These are phyloP conservation scores for Tricholauxania praeusta DNA, from an alignment of 2,888 invertebrate species.

Conservation along the genomic window DNA sequence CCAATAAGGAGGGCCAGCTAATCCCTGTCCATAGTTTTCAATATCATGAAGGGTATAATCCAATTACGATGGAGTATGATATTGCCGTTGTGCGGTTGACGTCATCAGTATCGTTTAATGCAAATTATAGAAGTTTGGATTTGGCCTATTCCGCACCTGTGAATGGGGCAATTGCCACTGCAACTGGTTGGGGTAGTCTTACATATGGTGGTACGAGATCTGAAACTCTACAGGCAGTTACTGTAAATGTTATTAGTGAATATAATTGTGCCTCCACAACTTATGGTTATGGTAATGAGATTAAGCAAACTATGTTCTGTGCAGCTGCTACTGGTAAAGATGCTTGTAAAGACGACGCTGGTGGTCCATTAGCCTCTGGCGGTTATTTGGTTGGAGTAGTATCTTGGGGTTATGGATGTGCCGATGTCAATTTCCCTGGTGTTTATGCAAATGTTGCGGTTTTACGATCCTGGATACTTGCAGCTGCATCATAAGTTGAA, in stretches of 20 bases:
- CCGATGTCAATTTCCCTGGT: constrained; percentile 58
- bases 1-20: constrained; percentile 54
- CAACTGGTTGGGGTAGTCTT: constrained; percentile 52
- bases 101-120: constrained; percentile 65
- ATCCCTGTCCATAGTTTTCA: constrained; percentile 49
- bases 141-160: constrained; percentile 60
- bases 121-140: constrained; percentile 65
- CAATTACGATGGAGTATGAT: constrained; percentile 70
- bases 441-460: constrained; percentile 60
- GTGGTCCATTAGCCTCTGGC: constrained; percentile 62
- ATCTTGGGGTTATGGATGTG: constrained; percentile 66
- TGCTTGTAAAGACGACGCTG: constrained; percentile 66
- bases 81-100: constrained; percentile 71
- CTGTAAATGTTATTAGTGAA: constrained; percentile 3
- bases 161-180: constrained; percentile 47
- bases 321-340: constrained; percentile 58
- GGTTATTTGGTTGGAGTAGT: constrained; percentile 61
- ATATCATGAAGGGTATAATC: constrained; percentile 69
- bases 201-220: background rate
- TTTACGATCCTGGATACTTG: constrained; percentile 52
- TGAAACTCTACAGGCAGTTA: background rate
- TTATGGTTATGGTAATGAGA: constrained; percentile 52
- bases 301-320: constrained; percentile 58
- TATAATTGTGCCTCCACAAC: constrained; percentile 23
- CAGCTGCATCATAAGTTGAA: background rate